Base-by-base conservation (phyloP, 2,888 invertebrate genomes). In the Drosophila quinaria region DNA sequence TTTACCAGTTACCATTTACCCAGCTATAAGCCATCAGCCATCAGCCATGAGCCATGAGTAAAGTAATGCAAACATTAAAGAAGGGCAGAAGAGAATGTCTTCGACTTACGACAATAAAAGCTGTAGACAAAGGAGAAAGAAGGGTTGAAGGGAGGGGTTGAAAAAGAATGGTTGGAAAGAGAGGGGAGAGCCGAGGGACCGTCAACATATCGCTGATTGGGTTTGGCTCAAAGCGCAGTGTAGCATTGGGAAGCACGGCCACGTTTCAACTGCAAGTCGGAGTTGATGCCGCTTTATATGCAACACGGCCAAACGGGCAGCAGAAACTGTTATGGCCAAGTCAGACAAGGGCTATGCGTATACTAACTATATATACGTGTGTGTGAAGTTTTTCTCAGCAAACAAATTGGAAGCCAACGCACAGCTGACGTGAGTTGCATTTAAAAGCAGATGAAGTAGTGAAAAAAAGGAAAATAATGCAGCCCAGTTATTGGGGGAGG, bases 221-320 rank as follows among this genome's bases (percentile, higher is more conserved):
- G 63, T 61, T 61, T 81, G 70, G 75, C 69, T 61, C 78, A 75
- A 56, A 77, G 62, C 78, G 62, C 63, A 74, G 50, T 17, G 44
- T 39, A 66, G 73, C 84, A 81, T 86, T 86, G 56, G 64, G 46
- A 67, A 86, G 83, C 80, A 65, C 59, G 61, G 52, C 71, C 82
- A 84, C 87, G 76, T 79, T 50, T 37, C 15, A 42, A 9, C 42
- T 44, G 51, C 17, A 49, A 49, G 49, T 11, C 13, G 4, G 17
- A 52, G 51, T 50, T 61, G 74, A 52, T 69, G 64, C 35, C 51
- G 66, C 33, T 63, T 70, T 63, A 47, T 74, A 67, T 75, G 75
- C 74, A 75, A 46, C 54, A 59, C 54, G 58, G 61, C 42, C 46
- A 41, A 47, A 50, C 11, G 55, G 37, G 31, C 31, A 56, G 47